Evolutionary conservation across 1,140 invertebrate genomes (phyloP).

Genomic region (Meteorus sp.): DNA sequence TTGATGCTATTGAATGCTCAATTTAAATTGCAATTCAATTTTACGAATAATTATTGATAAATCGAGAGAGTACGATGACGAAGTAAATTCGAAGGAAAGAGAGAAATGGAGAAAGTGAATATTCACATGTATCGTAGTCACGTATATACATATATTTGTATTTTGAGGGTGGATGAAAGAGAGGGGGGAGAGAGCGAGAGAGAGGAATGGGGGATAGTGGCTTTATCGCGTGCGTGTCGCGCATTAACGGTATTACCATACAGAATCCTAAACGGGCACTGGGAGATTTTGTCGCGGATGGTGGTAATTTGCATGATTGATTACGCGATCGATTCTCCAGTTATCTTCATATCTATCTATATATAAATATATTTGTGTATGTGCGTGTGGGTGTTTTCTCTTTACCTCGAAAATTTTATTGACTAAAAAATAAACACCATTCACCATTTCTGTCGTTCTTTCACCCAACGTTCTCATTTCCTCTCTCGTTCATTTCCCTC

Average conservation of each 20-base stretch:
- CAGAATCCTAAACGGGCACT: constrained; percentile 47
- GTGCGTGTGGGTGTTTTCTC: too few relatives aligned
- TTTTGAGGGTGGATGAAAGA: background rate
- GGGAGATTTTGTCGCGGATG: constrained; percentile 46
- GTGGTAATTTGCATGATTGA: constrained; percentile 54
- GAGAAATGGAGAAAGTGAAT: too few relatives aligned
- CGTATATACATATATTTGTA: too few relatives aligned
- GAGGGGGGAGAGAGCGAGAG: constrained; percentile 25
- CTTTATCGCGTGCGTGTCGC: constrained; percentile 35
- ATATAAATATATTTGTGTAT: too few relatives aligned
- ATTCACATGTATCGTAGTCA: too few relatives aligned
- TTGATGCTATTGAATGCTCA: too few relatives aligned
- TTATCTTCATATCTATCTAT: constrained; percentile 7
- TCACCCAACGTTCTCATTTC: background rate
- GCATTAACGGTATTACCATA: constrained; percentile 52
- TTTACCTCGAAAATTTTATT: constrained; percentile 17
- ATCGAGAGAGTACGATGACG: too few relatives aligned
- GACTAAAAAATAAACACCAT: constrained; percentile 15
- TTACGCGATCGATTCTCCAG: constrained; percentile 36
- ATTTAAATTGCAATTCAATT: too few relatives aligned
- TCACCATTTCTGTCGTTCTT: background rate
- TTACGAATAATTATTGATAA: too few relatives aligned
- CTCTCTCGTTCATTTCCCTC: background rate
- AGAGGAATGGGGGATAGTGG: constrained; percentile 26
- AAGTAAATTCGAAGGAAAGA: too few relatives aligned